These are phyloP conservation scores for Drosophila neotestacea DNA, from an alignment of 2,888 invertebrate species.

Conservation along the genomic window DNA sequence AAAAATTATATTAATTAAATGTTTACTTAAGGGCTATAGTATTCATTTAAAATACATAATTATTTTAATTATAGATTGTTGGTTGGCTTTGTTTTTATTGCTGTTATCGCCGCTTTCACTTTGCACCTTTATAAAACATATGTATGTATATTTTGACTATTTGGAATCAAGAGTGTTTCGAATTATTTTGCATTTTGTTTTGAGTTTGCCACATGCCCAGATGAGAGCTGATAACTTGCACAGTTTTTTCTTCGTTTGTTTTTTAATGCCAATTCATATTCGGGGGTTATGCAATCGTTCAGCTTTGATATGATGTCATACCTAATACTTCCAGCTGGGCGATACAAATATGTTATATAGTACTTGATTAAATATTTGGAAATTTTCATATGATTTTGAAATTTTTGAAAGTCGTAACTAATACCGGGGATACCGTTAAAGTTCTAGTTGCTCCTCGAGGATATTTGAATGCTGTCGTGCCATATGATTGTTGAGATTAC, in stretches of 20 bases:
- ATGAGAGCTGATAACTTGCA: constrained; percentile 5
- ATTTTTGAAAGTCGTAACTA: background rate
- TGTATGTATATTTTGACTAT: background rate
- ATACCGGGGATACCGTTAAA: constrained; percentile 3
- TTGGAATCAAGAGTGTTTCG: background rate
- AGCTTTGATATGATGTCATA: constrained; percentile 22
- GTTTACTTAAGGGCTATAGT: too few species aligned
- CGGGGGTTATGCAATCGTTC: constrained; percentile 15
- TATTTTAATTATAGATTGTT: background rate
- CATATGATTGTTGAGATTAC: constrained; percentile 80
- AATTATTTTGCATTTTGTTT: background rate
- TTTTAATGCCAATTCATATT: background rate
- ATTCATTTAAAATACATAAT: too few species aligned
- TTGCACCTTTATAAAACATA: background rate
- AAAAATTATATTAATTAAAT: too few species aligned
- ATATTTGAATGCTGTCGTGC: constrained; percentile 63
- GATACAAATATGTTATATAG: background rate
- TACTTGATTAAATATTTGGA: background rate
- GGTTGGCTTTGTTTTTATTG: background rate
- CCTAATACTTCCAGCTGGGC: constrained; percentile 34
- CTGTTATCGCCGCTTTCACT: background rate
- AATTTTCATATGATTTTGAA: background rate
- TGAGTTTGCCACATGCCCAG: constrained; percentile 3
- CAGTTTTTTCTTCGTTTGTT: background rate
- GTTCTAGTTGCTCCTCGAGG: constrained; percentile 50